Conservation (phyloP, 2,888 invertebrate genomes). For the Xanthia togata region DNA sequence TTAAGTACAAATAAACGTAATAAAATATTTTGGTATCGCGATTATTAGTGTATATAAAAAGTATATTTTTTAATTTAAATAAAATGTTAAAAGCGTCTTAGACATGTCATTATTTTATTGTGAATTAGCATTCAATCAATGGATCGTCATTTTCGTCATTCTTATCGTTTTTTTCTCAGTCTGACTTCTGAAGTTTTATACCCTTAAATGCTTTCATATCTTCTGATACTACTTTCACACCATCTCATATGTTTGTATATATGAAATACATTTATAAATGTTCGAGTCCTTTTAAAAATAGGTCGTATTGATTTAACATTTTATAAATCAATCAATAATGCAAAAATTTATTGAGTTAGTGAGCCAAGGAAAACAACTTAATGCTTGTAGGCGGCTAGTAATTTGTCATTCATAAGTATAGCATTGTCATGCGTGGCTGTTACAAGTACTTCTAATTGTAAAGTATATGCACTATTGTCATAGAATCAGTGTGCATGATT, state of each 20-base stretch:
- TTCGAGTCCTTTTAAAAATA: background rate
- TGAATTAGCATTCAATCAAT: too few relatives aligned
- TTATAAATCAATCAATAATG: constrained; percentile 25
- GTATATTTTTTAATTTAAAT: too few relatives aligned
- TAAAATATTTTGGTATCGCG: constrained; percentile 25
- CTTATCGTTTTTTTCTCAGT: background rate
- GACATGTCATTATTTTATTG: background rate
- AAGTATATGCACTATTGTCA: constrained; percentile 31
- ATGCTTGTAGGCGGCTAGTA: constrained; percentile 31
- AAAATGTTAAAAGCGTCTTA: constrained; percentile 39
- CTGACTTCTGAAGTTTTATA: background rate
- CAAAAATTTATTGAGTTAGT: constrained; percentile 39
- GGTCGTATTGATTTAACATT: background rate
- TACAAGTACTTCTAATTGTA: constrained; percentile 14
- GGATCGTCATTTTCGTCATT: background rate
- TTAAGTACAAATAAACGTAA: background rate
- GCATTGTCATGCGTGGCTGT: constrained; percentile 32
- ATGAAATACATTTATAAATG: background rate
- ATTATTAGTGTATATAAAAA: constrained; percentile 33
- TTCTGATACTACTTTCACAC: background rate
- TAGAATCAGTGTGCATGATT: background rate
- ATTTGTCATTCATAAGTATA: constrained; percentile 36
- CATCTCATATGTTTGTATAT: background rate
- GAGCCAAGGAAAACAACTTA: constrained; percentile 51
- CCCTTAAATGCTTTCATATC: background rate